These are phyloP conservation scores for Hipparchia sbordonii DNA, from an alignment of 2,888 invertebrate species.

Conservation along the genomic window DNA sequence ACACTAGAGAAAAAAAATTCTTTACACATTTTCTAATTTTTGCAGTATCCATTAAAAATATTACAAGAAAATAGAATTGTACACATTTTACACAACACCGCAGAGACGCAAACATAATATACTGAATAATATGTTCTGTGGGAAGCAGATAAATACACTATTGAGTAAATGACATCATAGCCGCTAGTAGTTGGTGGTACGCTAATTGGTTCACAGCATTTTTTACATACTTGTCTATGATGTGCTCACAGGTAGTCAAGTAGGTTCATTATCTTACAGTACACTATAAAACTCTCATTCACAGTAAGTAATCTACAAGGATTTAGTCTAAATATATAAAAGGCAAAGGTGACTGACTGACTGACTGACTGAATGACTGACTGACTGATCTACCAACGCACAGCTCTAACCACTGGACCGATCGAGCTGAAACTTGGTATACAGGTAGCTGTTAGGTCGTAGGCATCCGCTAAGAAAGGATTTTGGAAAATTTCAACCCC, in stretches of 20 bases:
- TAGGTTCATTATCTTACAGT: not conserved
- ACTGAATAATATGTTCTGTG: conserved; percentile 35
- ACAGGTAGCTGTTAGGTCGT: too few relatives aligned
- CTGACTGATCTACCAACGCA: too few relatives aligned
- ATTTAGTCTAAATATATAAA: too few relatives aligned
- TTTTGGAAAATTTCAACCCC: too few relatives aligned
- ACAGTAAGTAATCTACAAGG: not conserved
- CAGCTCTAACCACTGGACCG: too few relatives aligned
- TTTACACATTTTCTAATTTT: too few relatives aligned
- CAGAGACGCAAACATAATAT: conserved; percentile 25
- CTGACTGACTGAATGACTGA: too few relatives aligned
- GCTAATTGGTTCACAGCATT: conserved; percentile 53
- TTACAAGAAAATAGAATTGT: not conserved
- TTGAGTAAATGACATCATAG: conserved; percentile 64
- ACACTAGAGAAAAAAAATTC: too few relatives aligned
- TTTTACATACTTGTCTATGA: conserved; percentile 31
- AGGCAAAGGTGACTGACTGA: too few relatives aligned
- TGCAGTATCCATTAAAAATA: too few relatives aligned
- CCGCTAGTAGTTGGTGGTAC: conserved; percentile 36
- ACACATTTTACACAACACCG: conserved; percentile 19
- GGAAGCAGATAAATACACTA: conserved; percentile 55
- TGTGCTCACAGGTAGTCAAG: not conserved
- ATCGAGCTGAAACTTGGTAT: too few relatives aligned
- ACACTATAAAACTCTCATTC: not conserved
- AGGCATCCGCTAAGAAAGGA: too few relatives aligned